A percentile compares a stretch with the other conserved stretches of the same genome.
Evolutionary conservation across 2,888 invertebrate species (phyloP).

Genomic region (Drosophila meridiana): DNA sequence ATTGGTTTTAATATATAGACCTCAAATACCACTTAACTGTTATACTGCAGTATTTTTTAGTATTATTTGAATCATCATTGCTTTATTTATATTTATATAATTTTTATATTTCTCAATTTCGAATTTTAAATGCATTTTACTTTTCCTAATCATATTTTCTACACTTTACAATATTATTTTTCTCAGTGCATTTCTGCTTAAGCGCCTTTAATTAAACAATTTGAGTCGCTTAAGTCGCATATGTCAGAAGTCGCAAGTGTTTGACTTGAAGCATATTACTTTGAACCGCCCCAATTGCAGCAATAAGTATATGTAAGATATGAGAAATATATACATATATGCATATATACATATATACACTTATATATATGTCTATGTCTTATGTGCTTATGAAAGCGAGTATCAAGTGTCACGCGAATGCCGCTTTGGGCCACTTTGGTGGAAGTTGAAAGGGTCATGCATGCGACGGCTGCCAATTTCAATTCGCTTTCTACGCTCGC

Average conservation of each 20-base stretch:
- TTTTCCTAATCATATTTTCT: background rate
- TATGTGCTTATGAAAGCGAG: slow-evolving; percentile 49
- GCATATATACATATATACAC: background rate
- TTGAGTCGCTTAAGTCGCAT: slow-evolving; percentile 42
- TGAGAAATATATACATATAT: slow-evolving; percentile 6
- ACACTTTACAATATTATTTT: background rate
- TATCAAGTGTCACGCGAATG: slow-evolving; percentile 75
- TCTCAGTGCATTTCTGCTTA: slow-evolving; percentile 32
- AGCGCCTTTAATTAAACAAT: slow-evolving; percentile 74
- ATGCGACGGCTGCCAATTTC: slow-evolving; percentile 40
- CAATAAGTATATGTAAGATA: slow-evolving; percentile 23
- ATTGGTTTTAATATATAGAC: too few relatives aligned
- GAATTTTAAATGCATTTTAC: background rate
- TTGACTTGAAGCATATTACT: slow-evolving; percentile 70
- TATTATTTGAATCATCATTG: background rate
- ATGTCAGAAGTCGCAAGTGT: slow-evolving; percentile 71
- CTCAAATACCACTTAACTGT: background rate
- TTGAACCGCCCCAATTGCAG: slow-evolving; percentile 78
- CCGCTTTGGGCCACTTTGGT: slow-evolving; percentile 28
- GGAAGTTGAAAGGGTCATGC: slow-evolving; percentile 63
- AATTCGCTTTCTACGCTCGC: slow-evolving; percentile 66
- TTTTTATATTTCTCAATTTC: background rate
- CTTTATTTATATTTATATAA: background rate
- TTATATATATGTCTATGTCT: slow-evolving; percentile 1
- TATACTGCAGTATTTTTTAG: background rate